A percentile compares a stretch with the other conserved stretches of the same genome.
Evolutionary conservation across 1,140 invertebrate genomes (phyloP).

Genomic region (Philopotamus ludificatus): DNA sequence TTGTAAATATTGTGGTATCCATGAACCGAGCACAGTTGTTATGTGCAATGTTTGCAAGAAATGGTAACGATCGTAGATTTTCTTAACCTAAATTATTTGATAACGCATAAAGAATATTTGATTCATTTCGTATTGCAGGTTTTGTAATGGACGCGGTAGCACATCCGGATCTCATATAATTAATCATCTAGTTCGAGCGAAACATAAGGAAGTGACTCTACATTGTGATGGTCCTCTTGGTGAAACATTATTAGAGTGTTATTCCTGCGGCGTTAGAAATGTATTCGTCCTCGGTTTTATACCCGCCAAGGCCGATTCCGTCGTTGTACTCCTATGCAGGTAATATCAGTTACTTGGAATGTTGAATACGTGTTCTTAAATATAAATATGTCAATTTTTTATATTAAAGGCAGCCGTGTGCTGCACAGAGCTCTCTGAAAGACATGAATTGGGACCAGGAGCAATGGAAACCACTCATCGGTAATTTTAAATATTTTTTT

Average conservation of each 20-base stretch:
- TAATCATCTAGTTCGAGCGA: conserved; percentile 96
- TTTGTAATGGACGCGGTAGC: conserved; percentile 98
- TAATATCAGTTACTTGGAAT: conserved; percentile 37
- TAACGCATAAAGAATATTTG: background rate
- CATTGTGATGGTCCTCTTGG: conserved; percentile 97
- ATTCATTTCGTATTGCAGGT: conserved; percentile 53
- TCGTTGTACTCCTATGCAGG: conserved; percentile 96
- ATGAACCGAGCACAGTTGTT: conserved; percentile 96
- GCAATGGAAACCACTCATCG: conserved; percentile 96
- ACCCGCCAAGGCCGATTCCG: conserved; percentile 97
- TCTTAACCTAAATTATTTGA: background rate
- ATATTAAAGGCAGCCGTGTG: conserved; percentile 80
- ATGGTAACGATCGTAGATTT: conserved; percentile 63
- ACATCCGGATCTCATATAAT: conserved; percentile 98
- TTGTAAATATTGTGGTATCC: conserved; percentile 98
- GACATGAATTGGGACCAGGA: conserved; percentile 99
- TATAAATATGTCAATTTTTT: conserved; percentile 16
- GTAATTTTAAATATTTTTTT: conserved; percentile 26
- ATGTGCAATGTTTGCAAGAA: conserved; percentile 98
- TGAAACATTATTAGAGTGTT: conserved; percentile 97
- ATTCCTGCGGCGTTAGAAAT: conserved; percentile 96
- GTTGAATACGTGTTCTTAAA: conserved; percentile 5
- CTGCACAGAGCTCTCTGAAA: conserved; percentile 92
- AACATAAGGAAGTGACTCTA: conserved; percentile 98
- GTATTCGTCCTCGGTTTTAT: conserved; percentile 99